Evolutionary conservation across 2,797 vertebrate genomes (phyloP).

Genomic region (Malacoraja senta): DNA sequence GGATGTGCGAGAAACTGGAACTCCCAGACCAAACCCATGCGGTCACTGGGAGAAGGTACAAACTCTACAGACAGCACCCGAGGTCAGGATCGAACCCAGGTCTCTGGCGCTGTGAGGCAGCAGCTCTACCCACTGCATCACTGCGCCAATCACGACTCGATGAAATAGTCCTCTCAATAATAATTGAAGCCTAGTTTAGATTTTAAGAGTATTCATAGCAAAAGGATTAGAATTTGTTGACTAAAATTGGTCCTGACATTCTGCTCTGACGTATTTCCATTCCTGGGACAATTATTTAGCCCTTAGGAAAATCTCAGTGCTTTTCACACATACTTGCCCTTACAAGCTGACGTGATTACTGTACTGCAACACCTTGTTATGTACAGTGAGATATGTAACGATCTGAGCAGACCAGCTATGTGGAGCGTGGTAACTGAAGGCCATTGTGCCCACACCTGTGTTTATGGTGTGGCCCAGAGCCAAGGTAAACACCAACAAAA

Average conservation of each 20-base stretch:
- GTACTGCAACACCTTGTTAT: not conserved
- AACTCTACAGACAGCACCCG: no score
- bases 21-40: no score
- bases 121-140: no score
- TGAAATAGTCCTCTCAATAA: not conserved
- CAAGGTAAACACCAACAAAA: not conserved
- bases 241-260: not conserved
- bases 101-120: no score
- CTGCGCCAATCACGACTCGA: no score
- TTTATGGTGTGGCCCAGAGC: not conserved
- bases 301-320: not conserved
- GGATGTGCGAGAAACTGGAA: no score
- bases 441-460: constrained; percentile 10
- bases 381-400: not conserved
- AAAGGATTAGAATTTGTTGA: not conserved
- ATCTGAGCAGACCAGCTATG: not conserved
- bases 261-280: not conserved
- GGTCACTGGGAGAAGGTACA: no score
- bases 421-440: not conserved
- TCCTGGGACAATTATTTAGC: not conserved
- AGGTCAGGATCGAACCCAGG: no score
- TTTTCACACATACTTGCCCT: not conserved
- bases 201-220: not conserved
- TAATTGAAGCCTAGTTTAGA: not conserved
- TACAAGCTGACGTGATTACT: not conserved